Evolutionary conservation across 2,113 vertebrate species (phyloP).

Genomic region (Chlamydotis undulata): DNA sequence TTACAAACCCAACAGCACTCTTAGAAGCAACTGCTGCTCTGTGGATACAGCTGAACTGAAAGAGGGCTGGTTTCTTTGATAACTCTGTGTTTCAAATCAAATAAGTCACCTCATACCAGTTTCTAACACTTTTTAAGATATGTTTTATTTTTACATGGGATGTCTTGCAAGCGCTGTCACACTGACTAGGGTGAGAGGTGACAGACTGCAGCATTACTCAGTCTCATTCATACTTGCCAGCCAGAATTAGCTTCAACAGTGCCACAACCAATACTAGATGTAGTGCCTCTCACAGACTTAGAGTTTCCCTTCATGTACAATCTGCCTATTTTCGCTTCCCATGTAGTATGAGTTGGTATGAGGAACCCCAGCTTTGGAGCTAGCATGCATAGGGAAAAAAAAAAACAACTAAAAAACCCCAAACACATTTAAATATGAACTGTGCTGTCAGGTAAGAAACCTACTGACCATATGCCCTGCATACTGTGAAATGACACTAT

Average conservation of each 20-base stretch:
- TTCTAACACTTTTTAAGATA: background rate
- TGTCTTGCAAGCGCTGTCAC: background rate
- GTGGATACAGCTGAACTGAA: background rate
- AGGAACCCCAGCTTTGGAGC: background rate
- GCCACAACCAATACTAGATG: background rate
- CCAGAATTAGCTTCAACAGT: background rate
- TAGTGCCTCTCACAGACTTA: background rate
- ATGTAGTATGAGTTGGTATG: background rate
- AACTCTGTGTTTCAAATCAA: background rate
- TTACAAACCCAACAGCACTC: constrained; percentile 1
- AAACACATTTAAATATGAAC: background rate
- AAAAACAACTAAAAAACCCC: background rate
- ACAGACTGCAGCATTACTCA: background rate
- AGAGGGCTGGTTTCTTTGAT: background rate
- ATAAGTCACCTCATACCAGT: background rate
- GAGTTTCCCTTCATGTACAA: background rate
- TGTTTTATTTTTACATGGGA: background rate
- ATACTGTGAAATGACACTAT: background rate
- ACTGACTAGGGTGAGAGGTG: background rate
- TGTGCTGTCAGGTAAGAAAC: constrained; percentile 2
- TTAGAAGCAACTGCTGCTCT: background rate
- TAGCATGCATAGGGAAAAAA: background rate
- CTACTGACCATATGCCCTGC: background rate
- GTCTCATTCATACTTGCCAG: background rate
- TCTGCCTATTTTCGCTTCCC: background rate